phyloP scores from a whole-genome alignment of 1,140 invertebrate genomes.

The Cotesia typhae region DNA sequence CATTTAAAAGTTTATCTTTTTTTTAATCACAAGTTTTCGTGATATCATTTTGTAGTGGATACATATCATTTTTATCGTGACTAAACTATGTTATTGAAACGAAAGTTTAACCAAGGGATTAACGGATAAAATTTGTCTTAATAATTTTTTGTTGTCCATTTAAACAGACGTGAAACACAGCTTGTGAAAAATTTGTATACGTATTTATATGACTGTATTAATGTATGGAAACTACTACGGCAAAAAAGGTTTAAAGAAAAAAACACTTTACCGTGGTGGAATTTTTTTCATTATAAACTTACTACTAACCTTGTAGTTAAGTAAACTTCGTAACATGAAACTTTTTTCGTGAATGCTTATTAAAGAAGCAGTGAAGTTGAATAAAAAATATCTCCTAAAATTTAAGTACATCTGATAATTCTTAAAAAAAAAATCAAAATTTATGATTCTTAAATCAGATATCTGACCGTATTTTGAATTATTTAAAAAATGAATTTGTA shows the following conservation, averaged over 20 bases:
- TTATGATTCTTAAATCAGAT: too few species aligned
- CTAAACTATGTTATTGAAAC: too few species aligned
- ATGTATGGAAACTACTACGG: not conserved
- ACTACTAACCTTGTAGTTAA: slow-evolving; percentile 9
- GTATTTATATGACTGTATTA: not conserved
- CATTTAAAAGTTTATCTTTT: not conserved
- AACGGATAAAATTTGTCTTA: not conserved
- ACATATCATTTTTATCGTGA: too few species aligned
- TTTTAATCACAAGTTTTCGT: too few species aligned
- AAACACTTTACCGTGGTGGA: not conserved
- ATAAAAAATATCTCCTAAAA: not conserved
- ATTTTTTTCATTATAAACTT: slow-evolving; percentile 20
- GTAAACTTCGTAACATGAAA: slow-evolving; percentile 3
- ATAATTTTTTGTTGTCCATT: not conserved
- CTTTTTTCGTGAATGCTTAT: slow-evolving; percentile 4
- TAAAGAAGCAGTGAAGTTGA: not conserved
- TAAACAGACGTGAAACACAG: not conserved
- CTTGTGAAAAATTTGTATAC: not conserved
- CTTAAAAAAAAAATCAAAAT: too few species aligned
- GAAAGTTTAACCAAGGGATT: too few species aligned
- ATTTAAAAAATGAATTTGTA: too few species aligned
- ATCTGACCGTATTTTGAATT: too few species aligned
- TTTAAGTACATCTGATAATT: too few species aligned
- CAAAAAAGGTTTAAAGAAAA: not conserved
- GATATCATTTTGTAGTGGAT: too few species aligned